phyloP scores from a whole-genome alignment of 2,797 vertebrate species.

The Perodicticus potto region DNA sequence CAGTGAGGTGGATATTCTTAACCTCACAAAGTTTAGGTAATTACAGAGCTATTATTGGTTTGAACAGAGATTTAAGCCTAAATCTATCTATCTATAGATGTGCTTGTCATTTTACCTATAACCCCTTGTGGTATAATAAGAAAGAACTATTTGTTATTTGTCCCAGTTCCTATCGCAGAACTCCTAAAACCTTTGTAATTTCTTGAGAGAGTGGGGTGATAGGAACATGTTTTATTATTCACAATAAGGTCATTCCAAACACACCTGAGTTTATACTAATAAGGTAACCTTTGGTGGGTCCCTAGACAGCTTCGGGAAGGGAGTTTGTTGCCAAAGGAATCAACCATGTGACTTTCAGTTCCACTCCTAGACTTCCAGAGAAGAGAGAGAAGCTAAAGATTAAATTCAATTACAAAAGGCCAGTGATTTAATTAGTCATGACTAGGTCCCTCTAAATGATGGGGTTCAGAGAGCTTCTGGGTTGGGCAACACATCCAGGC shows the following conservation, averaged over 20 bases:
- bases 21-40: not conserved
- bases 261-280: not conserved
- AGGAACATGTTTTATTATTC: not conserved
- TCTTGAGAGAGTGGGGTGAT: not conserved
- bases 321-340: not conserved
- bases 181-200: not conserved
- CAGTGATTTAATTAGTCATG: not conserved
- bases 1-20: not conserved
- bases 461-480: not conserved
- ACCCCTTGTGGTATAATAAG: not conserved
- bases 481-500: not conserved
- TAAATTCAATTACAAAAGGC: not conserved
- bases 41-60: not conserved
- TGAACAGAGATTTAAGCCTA: not conserved
- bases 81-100: not conserved
- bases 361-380: not conserved
- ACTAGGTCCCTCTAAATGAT: not conserved
- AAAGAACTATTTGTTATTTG: not conserved
- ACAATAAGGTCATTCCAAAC: not conserved
- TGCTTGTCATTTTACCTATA: not conserved
- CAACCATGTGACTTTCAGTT: not conserved
- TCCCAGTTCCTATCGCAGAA: not conserved
- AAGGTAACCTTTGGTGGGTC: not conserved
- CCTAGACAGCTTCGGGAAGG: not conserved
- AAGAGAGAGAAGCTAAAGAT: not conserved